phyloP scores from a whole-genome alignment of 1,140 invertebrate genomes.

The Platyura marginata region DNA sequence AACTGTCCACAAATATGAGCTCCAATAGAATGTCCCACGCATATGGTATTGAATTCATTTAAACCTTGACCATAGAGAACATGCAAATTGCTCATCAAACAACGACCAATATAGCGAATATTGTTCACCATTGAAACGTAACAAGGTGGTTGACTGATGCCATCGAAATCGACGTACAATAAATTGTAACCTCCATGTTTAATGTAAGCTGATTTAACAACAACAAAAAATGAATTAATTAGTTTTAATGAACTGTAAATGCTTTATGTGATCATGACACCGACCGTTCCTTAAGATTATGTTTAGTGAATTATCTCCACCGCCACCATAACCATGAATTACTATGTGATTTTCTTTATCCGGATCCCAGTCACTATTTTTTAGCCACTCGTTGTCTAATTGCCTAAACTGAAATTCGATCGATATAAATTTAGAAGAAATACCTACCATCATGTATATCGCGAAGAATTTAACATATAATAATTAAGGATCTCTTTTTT shows the following conservation, averaged over 20 bases:
- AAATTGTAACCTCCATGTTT: constrained; percentile 53
- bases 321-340: constrained; percentile 55
- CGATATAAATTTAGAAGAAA: too few relatives aligned
- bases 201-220: constrained; percentile 34
- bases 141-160: constrained; percentile 42
- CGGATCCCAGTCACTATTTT: constrained; percentile 41
- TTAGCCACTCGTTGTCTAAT: constrained; percentile 40
- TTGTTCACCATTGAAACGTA: constrained; percentile 45
- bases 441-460: too few relatives aligned
- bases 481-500: too few relatives aligned
- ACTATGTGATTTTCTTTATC: constrained; percentile 44
- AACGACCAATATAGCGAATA: constrained; percentile 42
- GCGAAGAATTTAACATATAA: too few relatives aligned
- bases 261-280: too few relatives aligned
- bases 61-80: constrained; percentile 38
- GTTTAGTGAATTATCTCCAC: constrained; percentile 43
- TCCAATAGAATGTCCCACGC: constrained; percentile 55
- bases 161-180: constrained; percentile 53
- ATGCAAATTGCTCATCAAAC: constrained; percentile 37
- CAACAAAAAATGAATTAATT: too few relatives aligned
- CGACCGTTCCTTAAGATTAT: constrained; percentile 42
- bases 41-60: constrained; percentile 37
- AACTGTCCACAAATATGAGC: constrained; percentile 54
- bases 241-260: too few relatives aligned
- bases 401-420: too few relatives aligned